Evolutionary conservation across 2,113 vertebrate species (phyloP).

Genomic region (Perca schrenkii): DNA sequence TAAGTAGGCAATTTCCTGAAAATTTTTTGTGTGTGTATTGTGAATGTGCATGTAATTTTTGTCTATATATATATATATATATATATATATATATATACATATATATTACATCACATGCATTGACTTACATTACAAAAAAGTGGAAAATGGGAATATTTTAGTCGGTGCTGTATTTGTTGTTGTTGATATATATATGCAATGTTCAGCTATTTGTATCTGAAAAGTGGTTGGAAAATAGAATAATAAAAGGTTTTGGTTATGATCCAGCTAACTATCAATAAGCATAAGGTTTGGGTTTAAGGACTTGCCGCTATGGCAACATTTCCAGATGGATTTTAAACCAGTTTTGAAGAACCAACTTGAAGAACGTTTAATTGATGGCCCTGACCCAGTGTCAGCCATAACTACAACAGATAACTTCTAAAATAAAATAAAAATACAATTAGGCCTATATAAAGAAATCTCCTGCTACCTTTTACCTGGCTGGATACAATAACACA

Average conservation of each 20-base stretch:
- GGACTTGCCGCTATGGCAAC: no score
- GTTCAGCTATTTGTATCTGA: background rate
- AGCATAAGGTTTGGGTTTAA: background rate
- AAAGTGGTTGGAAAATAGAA: background rate
- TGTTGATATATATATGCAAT: background rate
- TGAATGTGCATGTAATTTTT: background rate
- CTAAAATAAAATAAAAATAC: no score
- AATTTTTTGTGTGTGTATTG: slow-evolving; percentile 21
- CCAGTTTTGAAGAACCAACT: no score
- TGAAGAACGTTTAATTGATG: no score
- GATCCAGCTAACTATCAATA: background rate
- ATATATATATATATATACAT: no score
- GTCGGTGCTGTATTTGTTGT: background rate
- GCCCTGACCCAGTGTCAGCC: no score
- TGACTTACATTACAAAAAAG: background rate
- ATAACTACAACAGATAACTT: no score
- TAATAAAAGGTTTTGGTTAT: background rate
- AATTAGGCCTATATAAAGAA: no score
- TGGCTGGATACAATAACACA: no score
- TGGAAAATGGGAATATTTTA: background rate
- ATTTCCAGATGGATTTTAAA: no score
- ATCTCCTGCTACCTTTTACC: no score
- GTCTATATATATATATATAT: background rate
- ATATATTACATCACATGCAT: no score
- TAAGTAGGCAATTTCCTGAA: slow-evolving; percentile 70